Base-by-base conservation (phyloP, 2,888 invertebrate species). In the Leptodirus hochenwartii region DNA sequence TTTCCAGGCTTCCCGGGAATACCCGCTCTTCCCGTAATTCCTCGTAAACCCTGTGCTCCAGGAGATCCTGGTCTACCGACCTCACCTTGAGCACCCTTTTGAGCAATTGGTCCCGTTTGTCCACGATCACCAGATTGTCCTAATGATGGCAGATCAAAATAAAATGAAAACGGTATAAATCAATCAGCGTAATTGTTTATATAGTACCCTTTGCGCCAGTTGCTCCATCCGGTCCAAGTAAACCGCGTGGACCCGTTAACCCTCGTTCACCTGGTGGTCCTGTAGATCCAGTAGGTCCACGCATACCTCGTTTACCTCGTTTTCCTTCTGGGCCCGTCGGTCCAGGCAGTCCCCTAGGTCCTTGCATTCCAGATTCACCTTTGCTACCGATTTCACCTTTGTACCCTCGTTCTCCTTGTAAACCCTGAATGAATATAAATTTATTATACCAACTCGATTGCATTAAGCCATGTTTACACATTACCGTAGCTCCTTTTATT, bases 331-430 rank as follows among this genome's bases (percentile, higher is more conserved):
- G 64, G 1, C 84, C 85, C 4, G 67, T 51, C 4, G 64, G 59
- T 2, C 85, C 84, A 2, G 79, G 78, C 6, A 77, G 45, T 13
- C 84, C 84, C 38, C 81, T 61, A 3, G 77, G 75, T 2, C 85
- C 84, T 2, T 67, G 58, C 2, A 61, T 52, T 4, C 85, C 85
- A 5, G 56, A 41, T 53, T 82, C 82, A 16, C 85, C 84, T 53
- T 82, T 77, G 16, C 62, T 57, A 5, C 84, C 85, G 1, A 53
- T 43, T 43, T 84, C 82, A 20, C 85, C 85, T 61, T 80, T 82
- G 33, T 64, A 64, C 5, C 85, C 85, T 41, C 78, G 59, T 54
- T 82, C 81, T 17, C 84, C 85, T 16, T 74, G 67, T 42, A 62
- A 54, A 15, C 82, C 84, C 78, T 79, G 37, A 20, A 23, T 8